Evolutionary conservation across 2,113 vertebrate genomes (phyloP), one percentile per base, ranked within the genome.

Genomic region (Arenaria interpres): DNA sequence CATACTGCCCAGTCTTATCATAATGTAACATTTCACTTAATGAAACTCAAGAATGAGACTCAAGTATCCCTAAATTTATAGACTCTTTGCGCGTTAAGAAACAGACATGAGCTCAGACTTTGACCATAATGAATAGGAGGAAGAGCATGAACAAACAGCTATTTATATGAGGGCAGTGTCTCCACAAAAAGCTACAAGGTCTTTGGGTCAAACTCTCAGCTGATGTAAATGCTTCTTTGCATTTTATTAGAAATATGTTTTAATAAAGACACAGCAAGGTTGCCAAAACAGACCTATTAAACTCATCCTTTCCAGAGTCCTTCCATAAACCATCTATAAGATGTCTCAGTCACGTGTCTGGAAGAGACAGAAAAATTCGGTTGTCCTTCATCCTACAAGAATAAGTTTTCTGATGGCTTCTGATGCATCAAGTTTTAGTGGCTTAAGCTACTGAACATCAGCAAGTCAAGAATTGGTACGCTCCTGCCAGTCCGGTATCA

Each of bases 81-180:
- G 97, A 96, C 96, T 97, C 93, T 96, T 93, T 97, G 91, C 94
- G 93, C 1, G 54, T 86, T 96, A 96, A 95, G 95, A 96, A 95
- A 97, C 96, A 98, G 98, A 98, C 98, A 97, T 98, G 97, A 98
- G 98, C 98, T 98, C 98, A 98, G 98, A 97, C 95, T 96, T 84
- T 8, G 6, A 88, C 82, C 39, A 66, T 98, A 98, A 98, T 96
- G 92, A 98, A 98, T 96, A 90, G 93, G 79, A 95, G 82, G 78
- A 94, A 86, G 96, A 95, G 83, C 88, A 97, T 5, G 95, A 97
- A 97, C 93, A 93, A 95, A 96, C 84, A 96, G 97, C 97, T 98
- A 97, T 98, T 98, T 98, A 97, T 97, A 95, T 41, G 95, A 93
- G 80, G 87, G 83, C 83, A 94, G 57, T 90, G 89, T 93, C 97